Percentiles rank a stretch among this genome's conserved stretches.
Conservation (phyloP, 2,113 vertebrate genomes). For the Neolamprologus longior region DNA sequence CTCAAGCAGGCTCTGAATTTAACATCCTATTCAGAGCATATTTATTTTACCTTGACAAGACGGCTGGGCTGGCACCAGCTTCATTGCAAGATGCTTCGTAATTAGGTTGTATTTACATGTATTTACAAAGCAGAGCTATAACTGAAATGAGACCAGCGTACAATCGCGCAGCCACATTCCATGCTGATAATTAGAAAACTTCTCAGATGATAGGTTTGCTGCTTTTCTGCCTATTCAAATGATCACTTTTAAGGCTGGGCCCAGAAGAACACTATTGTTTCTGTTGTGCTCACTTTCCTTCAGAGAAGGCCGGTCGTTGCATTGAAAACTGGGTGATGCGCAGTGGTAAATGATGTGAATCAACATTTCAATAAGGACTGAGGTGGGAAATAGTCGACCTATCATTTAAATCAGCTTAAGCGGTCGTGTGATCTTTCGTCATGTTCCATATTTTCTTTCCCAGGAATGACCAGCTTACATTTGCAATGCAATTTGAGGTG, state of each 20-base stretch:
- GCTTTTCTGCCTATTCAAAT: neutral
- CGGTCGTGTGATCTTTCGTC: neutral
- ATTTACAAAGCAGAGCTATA: slow-evolving; percentile 26
- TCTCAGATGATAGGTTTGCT: neutral
- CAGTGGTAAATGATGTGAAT: neutral
- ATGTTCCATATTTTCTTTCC: neutral
- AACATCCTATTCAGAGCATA: slow-evolving; percentile 16
- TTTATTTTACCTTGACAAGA: slow-evolving; percentile 38
- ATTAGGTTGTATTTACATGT: slow-evolving; percentile 40
- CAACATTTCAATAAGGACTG: neutral
- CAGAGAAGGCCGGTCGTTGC: neutral
- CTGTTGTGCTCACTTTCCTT: neutral
- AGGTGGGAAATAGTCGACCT: neutral
- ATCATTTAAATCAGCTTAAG: neutral
- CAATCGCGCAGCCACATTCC: neutral
- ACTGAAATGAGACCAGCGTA: slow-evolving; percentile 14
- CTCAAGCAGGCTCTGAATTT: neutral
- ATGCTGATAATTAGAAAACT: neutral
- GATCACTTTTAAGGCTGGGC: neutral
- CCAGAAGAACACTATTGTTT: neutral
- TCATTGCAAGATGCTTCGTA: neutral
- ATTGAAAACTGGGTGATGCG: neutral
- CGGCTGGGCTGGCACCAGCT: neutral
- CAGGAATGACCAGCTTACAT: neutral
- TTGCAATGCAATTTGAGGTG: slow-evolving; percentile 5